Evolutionary conservation across 1,140 invertebrate species (phyloP), one percentile per base, ranked within the genome.

Genomic region (Phortica variegata): DNA sequence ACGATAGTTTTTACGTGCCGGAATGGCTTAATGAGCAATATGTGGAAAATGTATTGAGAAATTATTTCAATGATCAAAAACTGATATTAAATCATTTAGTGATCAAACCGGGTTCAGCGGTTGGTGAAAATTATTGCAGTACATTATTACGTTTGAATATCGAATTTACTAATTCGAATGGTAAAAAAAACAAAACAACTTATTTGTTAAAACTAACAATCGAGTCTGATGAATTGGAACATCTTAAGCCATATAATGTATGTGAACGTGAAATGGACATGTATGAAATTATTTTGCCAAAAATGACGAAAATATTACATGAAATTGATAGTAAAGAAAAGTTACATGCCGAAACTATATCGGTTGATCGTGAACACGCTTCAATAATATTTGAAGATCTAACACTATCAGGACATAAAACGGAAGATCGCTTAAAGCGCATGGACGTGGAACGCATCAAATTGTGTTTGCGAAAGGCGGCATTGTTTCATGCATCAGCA

Each of bases 401-500:
- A 23, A 63, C 63, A 5, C 56, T 65, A 32, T 71, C 65, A 42
- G 74, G 77, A 0, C 84, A 80, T 56, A 59, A 60, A 2, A 79
- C 83, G 66, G 78, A 63, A 1, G 75, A 82, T 53, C 71, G 83
- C 23, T 54, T 76, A 5, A 66, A 77, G 39, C 79, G 82, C 8
- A 44, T 84, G 10, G 73, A 82, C 39, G 42, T 78, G 2, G 52
- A 77, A 6, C 77, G 81, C 40, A 58, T 79, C 0, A 76, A 76
- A 16, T 50, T 77, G n/a, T 73, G 79, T 0, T 57, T 83, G 0
- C 78, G 78, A 31, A 78, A 77, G n/a, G 49, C 84, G 17, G 83
- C 81, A 0, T 75, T 70, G n/a, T 82, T 84, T 34, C 83, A 84
- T 58, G 82, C 82, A 0, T 36, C 51, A 2, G 59, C 54, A 1